Evolutionary conservation across 1,140 invertebrate genomes (phyloP).

Genomic region (Oreohelix idahoensis): DNA sequence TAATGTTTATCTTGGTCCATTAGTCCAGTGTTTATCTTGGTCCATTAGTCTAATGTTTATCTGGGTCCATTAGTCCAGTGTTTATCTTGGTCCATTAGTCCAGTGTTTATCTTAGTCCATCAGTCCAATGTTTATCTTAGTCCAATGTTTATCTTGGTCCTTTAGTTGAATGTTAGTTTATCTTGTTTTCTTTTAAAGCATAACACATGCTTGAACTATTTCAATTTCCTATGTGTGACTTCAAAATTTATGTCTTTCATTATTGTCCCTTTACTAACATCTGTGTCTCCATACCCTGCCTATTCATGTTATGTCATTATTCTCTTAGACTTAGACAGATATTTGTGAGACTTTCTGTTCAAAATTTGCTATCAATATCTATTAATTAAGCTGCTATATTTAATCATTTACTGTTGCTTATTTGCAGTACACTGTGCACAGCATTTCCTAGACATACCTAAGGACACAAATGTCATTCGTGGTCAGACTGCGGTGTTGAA

Average conservation of each 20-base stretch:
- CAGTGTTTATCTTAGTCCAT: too few species aligned
- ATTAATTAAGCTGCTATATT: too few species aligned
- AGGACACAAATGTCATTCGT: constrained; percentile 51
- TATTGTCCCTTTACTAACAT: neutral
- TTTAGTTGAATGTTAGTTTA: too few species aligned
- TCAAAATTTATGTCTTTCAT: neutral
- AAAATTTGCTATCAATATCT: neutral
- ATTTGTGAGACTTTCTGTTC: neutral
- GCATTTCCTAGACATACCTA: constrained; percentile 48
- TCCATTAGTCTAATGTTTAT: too few species aligned
- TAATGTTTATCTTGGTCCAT: too few species aligned
- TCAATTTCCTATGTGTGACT: neutral
- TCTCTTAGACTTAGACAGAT: neutral
- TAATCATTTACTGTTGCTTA: neutral
- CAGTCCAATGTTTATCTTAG: too few species aligned
- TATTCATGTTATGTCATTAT: neutral
- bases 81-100: too few species aligned
- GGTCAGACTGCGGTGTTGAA: constrained; percentile 79
- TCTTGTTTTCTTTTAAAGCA: too few species aligned
- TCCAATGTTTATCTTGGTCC: too few species aligned
- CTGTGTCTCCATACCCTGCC: neutral
- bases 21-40: too few species aligned
- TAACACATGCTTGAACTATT: too few species aligned
- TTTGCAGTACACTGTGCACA: constrained; percentile 44
- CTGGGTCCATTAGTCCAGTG: too few species aligned